A percentile compares a stretch with the other conserved stretches of the same genome.
Evolutionary conservation across 92 coral and sea anemone species (phyloP).

Genomic region (Diadumene lineata): DNA sequence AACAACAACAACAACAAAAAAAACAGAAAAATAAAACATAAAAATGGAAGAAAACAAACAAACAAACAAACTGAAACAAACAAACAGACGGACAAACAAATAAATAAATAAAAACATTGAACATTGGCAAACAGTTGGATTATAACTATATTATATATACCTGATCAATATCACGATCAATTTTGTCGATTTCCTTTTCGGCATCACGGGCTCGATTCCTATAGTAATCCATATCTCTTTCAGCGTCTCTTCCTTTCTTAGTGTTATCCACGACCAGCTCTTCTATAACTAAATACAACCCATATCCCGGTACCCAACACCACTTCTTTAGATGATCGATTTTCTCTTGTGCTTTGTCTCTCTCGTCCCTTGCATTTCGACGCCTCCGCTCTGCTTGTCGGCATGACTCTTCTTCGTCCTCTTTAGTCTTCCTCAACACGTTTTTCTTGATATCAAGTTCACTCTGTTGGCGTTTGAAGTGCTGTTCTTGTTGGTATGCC

Average conservation of each 20-base stretch:
- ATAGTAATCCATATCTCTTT: conserved; percentile 27
- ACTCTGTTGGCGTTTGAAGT: background rate
- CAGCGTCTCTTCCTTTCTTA: conserved; percentile 22
- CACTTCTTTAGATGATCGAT: conserved; percentile 8
- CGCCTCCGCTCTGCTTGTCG: background rate
- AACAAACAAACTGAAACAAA: background rate
- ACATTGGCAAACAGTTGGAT: background rate
- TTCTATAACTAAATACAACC: conserved; percentile 11
- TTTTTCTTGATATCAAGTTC: background rate
- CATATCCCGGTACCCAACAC: conserved; percentile 45
- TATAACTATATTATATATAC: background rate
- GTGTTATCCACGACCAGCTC: conserved; percentile 7
- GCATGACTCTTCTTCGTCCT: conserved; percentile 3
- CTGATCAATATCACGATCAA: background rate
- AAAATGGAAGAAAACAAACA: background rate
- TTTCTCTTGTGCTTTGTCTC: conserved; percentile 13
- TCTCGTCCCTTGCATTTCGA: conserved; percentile 18
- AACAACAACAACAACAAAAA: no score
- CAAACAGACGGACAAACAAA: background rate
- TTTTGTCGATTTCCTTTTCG: conserved; percentile 15
- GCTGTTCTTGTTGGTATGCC: background rate
- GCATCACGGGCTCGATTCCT: conserved; percentile 21
- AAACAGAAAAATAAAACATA: no score
- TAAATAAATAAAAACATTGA: no score
- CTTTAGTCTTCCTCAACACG: background rate